Evolutionary conservation across 2,888 invertebrate genomes (phyloP).

Genomic region (Alsophila aescularia): DNA sequence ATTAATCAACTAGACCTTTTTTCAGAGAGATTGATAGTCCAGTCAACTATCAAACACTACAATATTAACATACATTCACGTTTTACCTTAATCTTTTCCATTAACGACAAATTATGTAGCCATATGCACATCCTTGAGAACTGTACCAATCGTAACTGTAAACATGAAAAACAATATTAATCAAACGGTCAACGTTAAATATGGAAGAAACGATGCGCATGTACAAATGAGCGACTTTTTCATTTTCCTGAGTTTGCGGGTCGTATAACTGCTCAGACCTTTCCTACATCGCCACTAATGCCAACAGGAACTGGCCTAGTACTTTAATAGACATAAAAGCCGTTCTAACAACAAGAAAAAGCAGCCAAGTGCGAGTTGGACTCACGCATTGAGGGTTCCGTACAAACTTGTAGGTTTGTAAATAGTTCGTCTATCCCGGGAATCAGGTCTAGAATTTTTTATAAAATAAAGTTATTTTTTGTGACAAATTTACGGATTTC

Average conservation of each 20-base stretch:
- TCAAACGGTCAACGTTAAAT: constrained; percentile 24
- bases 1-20: no score
- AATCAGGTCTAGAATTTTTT: no score
- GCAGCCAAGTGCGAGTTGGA: no score
- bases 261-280: constrained; percentile 49
- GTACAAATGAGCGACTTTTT: constrained; percentile 41
- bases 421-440: no score
- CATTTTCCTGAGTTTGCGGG: constrained; percentile 40
- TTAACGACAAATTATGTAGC: not conserved
- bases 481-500: no score
- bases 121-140: constrained; percentile 23
- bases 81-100: not conserved
- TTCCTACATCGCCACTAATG: constrained; percentile 53
- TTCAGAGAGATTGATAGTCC: no score
- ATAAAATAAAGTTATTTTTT: no score
- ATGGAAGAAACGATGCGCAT: constrained; percentile 35
- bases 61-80: not conserved
- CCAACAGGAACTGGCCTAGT: constrained; percentile 60
- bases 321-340: constrained; percentile 3
- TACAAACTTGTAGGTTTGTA: no score
- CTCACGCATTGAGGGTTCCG: no score
- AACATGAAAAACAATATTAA: not conserved
- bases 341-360: no score
- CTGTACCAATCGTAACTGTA: constrained; percentile 23
- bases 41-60: no score